Evolutionary conservation across 1,140 invertebrate species (phyloP).

Genomic region (Drosophila tropicalis): DNA sequence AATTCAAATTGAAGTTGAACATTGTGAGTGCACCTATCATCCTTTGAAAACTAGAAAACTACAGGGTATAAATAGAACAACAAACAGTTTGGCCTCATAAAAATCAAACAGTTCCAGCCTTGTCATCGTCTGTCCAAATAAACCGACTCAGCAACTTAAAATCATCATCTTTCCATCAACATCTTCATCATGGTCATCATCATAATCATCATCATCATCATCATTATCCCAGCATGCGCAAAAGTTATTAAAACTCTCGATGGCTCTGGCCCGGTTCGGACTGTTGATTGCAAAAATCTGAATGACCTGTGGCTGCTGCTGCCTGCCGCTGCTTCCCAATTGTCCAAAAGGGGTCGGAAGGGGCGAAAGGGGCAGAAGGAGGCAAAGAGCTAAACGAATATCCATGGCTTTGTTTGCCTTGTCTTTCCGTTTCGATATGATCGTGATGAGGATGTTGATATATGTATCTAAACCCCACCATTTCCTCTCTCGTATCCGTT

Average conservation of each 20-base stretch:
- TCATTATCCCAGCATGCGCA: constrained; percentile 30
- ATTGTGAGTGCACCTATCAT: too few species aligned
- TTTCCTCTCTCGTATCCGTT: background rate
- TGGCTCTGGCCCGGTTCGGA: constrained; percentile 33
- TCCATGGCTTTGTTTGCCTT: constrained; percentile 26
- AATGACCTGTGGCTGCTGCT: constrained; percentile 21
- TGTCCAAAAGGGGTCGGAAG: background rate
- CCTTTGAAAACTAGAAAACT: constrained; percentile 31
- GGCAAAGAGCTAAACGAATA: background rate
- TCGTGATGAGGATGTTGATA: constrained; percentile 10
- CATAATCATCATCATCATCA: background rate
- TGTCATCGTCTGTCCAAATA: constrained; percentile 52
- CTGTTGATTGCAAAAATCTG: constrained; percentile 43
- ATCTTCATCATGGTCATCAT: background rate
- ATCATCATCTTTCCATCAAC: constrained; percentile 6
- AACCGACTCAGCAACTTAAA: constrained; percentile 46
- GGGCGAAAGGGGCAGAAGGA: background rate
- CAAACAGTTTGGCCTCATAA: constrained; percentile 6
- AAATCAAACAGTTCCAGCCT: background rate
- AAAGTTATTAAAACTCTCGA: constrained; percentile 78
- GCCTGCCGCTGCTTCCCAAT: background rate
- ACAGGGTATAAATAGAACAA: constrained; percentile 18
- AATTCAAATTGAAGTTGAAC: too few species aligned
- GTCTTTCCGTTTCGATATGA: constrained; percentile 25
- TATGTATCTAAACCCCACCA: background rate